Evolutionary conservation across 2,888 invertebrate species (phyloP).

Genomic region (Pegoplata infirma): DNA sequence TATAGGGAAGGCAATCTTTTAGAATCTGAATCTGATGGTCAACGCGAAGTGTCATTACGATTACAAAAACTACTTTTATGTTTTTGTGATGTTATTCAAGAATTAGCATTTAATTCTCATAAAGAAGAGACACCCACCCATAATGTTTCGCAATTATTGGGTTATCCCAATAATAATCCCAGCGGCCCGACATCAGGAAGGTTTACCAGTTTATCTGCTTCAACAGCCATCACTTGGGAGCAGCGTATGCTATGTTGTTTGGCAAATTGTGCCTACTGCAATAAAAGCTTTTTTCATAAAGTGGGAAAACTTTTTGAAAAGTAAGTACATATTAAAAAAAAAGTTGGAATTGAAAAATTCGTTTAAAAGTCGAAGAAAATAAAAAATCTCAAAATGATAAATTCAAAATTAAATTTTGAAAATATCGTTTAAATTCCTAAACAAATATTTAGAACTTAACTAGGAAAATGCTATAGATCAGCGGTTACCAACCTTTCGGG

Average conservation of each 20-base stretch:
- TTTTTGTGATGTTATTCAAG: slow-evolving; percentile 84
- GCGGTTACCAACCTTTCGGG: no score
- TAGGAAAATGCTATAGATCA: no score
- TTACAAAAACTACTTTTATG: slow-evolving; percentile 82
- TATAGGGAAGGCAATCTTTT: slow-evolving; percentile 78
- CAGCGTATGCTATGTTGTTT: slow-evolving; percentile 90
- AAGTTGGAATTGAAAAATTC: no score
- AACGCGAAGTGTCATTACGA: slow-evolving; percentile 77
- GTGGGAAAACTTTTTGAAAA: slow-evolving; percentile 83
- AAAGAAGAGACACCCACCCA: slow-evolving; percentile 80
- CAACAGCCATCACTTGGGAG: slow-evolving; percentile 82
- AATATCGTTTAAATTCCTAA: no score
- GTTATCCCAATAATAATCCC: slow-evolving; percentile 80
- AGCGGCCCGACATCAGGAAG: slow-evolving; percentile 67
- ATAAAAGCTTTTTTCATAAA: slow-evolving; percentile 85
- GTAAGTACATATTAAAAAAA: slow-evolving; percentile 55
- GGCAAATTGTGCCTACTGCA: slow-evolving; percentile 92
- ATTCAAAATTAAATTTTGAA: no score
- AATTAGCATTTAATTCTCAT: slow-evolving; percentile 84
- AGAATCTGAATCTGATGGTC: slow-evolving; percentile 77
- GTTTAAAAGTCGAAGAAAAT: no score
- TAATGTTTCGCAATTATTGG: slow-evolving; percentile 82
- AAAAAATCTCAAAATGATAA: no score
- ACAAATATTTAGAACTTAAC: no score
- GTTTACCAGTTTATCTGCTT: slow-evolving; percentile 64